These are phyloP conservation scores for Orientallactaga bullata DNA, from an alignment of 2,113 vertebrate species.

Conservation along the genomic window DNA sequence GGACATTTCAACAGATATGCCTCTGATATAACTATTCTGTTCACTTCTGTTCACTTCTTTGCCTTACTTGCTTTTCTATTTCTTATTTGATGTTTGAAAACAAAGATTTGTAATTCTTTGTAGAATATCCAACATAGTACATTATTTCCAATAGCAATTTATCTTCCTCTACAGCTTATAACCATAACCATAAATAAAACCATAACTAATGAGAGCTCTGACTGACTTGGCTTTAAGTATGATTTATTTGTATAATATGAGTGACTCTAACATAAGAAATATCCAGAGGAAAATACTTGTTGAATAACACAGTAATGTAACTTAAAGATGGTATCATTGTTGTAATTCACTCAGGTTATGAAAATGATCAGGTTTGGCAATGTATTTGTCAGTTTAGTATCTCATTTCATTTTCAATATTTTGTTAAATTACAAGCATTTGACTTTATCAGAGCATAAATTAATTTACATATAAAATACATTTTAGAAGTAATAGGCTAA, in stretches of 20 bases:
- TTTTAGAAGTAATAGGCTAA: neutral
- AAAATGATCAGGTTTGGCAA: neutral
- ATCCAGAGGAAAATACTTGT: neutral
- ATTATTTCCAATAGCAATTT: slow-evolving; percentile 8
- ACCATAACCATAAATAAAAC: slow-evolving; percentile 14
- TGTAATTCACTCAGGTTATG: neutral
- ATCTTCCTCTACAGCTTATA: slow-evolving; percentile 27
- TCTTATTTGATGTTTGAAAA: slow-evolving; percentile 57
- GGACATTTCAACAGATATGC: neutral
- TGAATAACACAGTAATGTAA: neutral
- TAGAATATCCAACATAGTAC: neutral
- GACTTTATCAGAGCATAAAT: neutral
- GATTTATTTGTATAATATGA: slow-evolving; percentile 12
- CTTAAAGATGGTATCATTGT: neutral
- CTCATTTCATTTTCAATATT: neutral
- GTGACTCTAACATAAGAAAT: neutral
- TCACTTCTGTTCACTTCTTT: slow-evolving; percentile 9
- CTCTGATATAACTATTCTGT: neutral
- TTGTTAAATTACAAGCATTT: neutral
- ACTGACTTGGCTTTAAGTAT: slow-evolving; percentile 34
- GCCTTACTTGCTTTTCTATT: neutral
- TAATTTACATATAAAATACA: neutral
- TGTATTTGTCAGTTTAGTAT: neutral
- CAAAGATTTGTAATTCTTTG: slow-evolving; percentile 28
- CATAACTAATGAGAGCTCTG: neutral